phyloP scores from a whole-genome alignment of 92 coral and sea anemone genomes.

The Parazoanthus darwini region DNA sequence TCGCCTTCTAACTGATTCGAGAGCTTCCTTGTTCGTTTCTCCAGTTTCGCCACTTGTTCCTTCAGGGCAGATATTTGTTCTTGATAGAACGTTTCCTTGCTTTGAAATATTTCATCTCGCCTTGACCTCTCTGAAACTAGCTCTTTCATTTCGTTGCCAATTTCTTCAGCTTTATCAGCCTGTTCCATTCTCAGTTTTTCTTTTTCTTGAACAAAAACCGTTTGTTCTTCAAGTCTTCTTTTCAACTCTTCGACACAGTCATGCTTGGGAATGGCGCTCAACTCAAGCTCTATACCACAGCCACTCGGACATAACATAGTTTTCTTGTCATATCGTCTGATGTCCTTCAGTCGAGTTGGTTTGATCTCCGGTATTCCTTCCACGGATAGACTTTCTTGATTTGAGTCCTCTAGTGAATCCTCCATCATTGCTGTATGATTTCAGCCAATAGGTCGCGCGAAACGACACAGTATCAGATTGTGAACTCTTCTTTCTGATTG shows the following conservation, averaged over 20 bases:
- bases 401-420: slow-evolving; percentile 25
- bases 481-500: slow-evolving; percentile 16
- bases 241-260: slow-evolving; percentile 75
- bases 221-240: slow-evolving; percentile 50
- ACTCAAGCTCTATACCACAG: slow-evolving; percentile 67
- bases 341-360: slow-evolving; percentile 64
- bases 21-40: slow-evolving; percentile 67
- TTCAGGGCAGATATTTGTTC: slow-evolving; percentile 84
- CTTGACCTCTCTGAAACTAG: slow-evolving; percentile 78
- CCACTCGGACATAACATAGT: slow-evolving; percentile 86
- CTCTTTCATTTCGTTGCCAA: slow-evolving; percentile 76
- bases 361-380: slow-evolving; percentile 35
- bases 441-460: background rate
- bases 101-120: slow-evolving; percentile 82
- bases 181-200: slow-evolving; percentile 73
- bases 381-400: slow-evolving; percentile 27
- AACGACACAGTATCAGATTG: slow-evolving; percentile 31
- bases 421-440: slow-evolving; percentile 25
- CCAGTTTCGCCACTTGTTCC: slow-evolving; percentile 82
- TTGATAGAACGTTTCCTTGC: slow-evolving; percentile 84
- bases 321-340: slow-evolving; percentile 87
- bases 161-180: slow-evolving; percentile 71
- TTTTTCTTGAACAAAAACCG: slow-evolving; percentile 18
- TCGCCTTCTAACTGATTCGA: slow-evolving; percentile 59
- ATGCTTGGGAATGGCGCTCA: slow-evolving; percentile 65